These are phyloP conservation scores for Papilio elwesi DNA, from an alignment of 2,888 invertebrate genomes.

Conservation along the genomic window DNA sequence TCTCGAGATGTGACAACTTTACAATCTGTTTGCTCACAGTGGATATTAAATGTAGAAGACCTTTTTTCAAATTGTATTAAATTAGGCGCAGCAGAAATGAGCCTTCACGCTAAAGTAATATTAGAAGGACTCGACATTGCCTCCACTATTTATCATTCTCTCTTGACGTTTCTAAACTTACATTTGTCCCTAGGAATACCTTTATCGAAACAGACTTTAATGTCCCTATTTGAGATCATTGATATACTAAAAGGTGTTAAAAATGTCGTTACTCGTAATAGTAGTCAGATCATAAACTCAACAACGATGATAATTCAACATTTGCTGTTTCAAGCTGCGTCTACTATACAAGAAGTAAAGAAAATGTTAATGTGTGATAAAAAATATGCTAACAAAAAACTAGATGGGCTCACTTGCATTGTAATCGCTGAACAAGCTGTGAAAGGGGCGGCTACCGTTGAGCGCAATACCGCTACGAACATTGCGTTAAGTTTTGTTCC, in stretches of 20 bases:
- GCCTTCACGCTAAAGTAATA: constrained; percentile 69
- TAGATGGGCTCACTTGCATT: constrained; percentile 89
- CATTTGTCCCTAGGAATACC: constrained; percentile 89
- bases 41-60: constrained; percentile 72
- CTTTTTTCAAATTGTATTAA: constrained; percentile 68
- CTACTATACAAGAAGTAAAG: constrained; percentile 87
- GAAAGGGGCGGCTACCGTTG: constrained; percentile 86
- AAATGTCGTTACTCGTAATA: constrained; percentile 87
- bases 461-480: constrained; percentile 86
- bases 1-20: constrained; percentile 85
- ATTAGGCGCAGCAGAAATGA: constrained; percentile 76
- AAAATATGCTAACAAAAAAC: constrained; percentile 86
- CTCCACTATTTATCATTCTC: constrained; percentile 84
- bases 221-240: constrained; percentile 90
- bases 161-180: constrained; percentile 85
- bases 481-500: constrained; percentile 88
- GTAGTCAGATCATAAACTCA: constrained; percentile 88
- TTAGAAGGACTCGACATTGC: constrained; percentile 87
- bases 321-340: constrained; percentile 89
- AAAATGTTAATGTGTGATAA: constrained; percentile 87
- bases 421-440: constrained; percentile 88
- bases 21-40: constrained; percentile 64
- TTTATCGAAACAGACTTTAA: constrained; percentile 89
- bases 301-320: constrained; percentile 92
- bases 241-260: constrained; percentile 92